Evolutionary conservation across 2,888 invertebrate species (phyloP).

Genomic region (Drosophila mulleri): DNA sequence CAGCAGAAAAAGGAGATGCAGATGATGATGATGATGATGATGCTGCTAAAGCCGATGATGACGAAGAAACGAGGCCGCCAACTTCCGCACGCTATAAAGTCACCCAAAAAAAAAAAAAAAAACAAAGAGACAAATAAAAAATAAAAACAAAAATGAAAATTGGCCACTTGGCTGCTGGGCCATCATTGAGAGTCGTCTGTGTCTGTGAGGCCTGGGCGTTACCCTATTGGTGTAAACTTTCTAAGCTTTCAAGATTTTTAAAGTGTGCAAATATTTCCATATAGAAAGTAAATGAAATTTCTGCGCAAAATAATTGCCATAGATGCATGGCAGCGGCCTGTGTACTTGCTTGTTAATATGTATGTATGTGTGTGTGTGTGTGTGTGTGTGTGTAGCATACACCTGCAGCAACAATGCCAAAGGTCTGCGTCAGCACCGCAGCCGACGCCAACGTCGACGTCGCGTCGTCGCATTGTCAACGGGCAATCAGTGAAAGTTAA

Average conservation of each 20-base stretch:
- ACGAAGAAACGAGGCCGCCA: constrained; percentile 45
- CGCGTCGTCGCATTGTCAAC: constrained; percentile 68
- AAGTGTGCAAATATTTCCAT: constrained; percentile 63
- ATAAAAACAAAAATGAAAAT: constrained; percentile 23
- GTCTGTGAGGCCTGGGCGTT: constrained; percentile 39
- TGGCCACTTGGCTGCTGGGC: constrained; percentile 20
- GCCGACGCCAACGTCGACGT: constrained; percentile 13
- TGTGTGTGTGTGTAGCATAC: constrained; percentile 14
- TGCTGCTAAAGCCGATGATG: constrained; percentile 12
- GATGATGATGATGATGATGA: constrained; percentile 5
- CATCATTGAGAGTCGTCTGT: constrained; percentile 33
- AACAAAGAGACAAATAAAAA: constrained; percentile 9
- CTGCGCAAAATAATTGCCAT: constrained; percentile 54
- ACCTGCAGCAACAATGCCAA: constrained; percentile 54
- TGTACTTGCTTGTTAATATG: constrained; percentile 54
- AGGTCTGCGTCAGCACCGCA: constrained; percentile 42
- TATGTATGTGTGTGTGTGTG: neutral
- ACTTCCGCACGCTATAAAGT: constrained; percentile 52
- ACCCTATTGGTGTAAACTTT: constrained; percentile 52
- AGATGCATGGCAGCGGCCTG: constrained; percentile 47
- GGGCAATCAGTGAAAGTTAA: constrained; percentile 77
- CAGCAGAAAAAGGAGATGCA: constrained; percentile 14
- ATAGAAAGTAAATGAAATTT: constrained; percentile 61
- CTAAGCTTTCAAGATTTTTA: constrained; percentile 57
- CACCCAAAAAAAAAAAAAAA: constrained; percentile 10